phyloP scores from a whole-genome alignment of 64 coral and sea anemone species.

The Stylophora pistillata region DNA sequence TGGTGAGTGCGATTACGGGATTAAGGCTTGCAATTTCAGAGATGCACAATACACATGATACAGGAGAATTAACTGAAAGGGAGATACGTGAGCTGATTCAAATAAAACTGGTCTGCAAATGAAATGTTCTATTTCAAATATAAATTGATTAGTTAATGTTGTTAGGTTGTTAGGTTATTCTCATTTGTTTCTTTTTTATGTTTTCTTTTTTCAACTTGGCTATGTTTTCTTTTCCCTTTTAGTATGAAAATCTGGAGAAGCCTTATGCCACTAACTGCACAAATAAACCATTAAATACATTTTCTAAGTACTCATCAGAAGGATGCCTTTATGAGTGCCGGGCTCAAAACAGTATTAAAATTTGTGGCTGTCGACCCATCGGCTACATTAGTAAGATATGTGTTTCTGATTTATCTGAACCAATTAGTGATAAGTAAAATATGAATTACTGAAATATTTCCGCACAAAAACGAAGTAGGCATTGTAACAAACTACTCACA shows the following conservation, averaged over 20 bases:
- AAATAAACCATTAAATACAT: conserved; percentile 2
- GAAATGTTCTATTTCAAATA: too few species aligned
- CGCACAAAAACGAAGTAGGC: too few species aligned
- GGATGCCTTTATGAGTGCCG: conserved; percentile 11
- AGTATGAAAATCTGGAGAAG: conserved; percentile 37
- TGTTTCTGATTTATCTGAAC: background rate
- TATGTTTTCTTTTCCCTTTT: background rate
- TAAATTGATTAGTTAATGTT: too few species aligned
- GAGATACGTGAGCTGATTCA: too few species aligned
- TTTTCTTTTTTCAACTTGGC: background rate
- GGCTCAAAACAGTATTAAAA: background rate
- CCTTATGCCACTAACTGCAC: conserved; percentile 26
- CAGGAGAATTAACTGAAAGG: background rate
- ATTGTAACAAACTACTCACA: too few species aligned
- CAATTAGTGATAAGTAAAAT: too few species aligned
- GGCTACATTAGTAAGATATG: conserved; percentile 19
- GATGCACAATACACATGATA: too few species aligned
- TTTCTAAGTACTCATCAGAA: conserved; percentile 19
- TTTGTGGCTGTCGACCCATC: background rate
- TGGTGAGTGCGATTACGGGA: too few species aligned
- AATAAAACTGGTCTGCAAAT: too few species aligned
- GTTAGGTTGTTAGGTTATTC: too few species aligned
- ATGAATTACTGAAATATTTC: too few species aligned
- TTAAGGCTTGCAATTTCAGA: background rate
- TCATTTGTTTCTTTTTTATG: too few species aligned